Conservation (phyloP, 2,888 invertebrate species). For the Nysson spinosus region DNA sequence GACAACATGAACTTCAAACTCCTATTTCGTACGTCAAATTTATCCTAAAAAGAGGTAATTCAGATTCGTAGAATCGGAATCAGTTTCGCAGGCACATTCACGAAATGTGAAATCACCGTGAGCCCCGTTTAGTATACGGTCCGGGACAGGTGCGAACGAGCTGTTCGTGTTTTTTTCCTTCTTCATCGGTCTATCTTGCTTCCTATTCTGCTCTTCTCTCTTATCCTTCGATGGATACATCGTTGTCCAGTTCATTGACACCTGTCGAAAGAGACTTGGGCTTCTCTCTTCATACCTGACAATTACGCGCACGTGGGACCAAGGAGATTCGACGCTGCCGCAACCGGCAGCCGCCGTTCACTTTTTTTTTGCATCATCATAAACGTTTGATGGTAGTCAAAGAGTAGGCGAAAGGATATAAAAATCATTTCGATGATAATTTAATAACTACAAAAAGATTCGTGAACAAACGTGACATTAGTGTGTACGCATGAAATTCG, state of each 20-base stretch:
- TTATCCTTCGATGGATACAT: slow-evolving; percentile 62
- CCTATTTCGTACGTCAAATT: background rate
- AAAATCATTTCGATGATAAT: slow-evolving; percentile 10
- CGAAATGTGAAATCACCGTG: slow-evolving; percentile 57
- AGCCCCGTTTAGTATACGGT: slow-evolving; percentile 41
- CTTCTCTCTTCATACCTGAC: slow-evolving; percentile 62
- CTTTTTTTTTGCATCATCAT: background rate
- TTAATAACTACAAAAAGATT: slow-evolving; percentile 2
- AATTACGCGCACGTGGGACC: slow-evolving; percentile 61
- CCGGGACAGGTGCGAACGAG: slow-evolving; percentile 58
- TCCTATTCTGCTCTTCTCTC: slow-evolving; percentile 45
- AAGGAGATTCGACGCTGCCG: slow-evolving; percentile 26
- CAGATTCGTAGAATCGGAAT: slow-evolving; percentile 33
- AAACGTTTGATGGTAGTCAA: slow-evolving; percentile 18
- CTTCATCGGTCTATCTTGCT: slow-evolving; percentile 25
- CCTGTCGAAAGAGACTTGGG: slow-evolving; percentile 71
- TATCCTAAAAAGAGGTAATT: background rate
- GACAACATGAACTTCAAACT: too few relatives aligned
- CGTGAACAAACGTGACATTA: too few relatives aligned
- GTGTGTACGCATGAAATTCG: too few relatives aligned
- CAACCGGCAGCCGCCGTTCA: slow-evolving; percentile 35
- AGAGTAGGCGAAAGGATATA: background rate
- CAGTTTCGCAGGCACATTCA: slow-evolving; percentile 30
- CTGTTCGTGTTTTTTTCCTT: slow-evolving; percentile 27
- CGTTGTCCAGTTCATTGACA: slow-evolving; percentile 69